A percentile compares a stretch with the other conserved stretches of the same genome.
These are phyloP conservation scores for Drosophila ezoana DNA, from an alignment of 2,888 invertebrate species.

Conservation along the genomic window DNA sequence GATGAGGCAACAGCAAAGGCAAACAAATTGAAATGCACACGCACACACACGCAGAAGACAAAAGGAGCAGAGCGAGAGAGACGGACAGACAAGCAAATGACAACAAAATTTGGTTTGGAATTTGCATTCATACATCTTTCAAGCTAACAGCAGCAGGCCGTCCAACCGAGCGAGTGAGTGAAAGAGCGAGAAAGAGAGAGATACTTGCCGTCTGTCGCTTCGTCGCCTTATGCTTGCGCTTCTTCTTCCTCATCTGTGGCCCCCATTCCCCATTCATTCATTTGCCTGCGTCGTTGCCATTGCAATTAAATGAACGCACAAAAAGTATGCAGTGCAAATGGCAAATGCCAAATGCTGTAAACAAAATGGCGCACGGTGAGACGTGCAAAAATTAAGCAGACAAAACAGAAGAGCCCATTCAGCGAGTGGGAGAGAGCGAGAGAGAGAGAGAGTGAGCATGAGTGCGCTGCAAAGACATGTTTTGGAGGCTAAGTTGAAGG, in stretches of 20 bases:
- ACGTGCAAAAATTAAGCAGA: constrained; percentile 9
- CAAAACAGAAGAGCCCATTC: background rate
- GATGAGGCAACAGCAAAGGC: constrained; percentile 33
- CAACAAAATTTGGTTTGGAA: constrained; percentile 50
- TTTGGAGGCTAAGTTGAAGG: constrained; percentile 25
- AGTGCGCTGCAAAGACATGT: constrained; percentile 12
- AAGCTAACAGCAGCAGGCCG: constrained; percentile 28
- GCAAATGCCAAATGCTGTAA: constrained; percentile 22
- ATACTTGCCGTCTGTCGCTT: constrained; percentile 1
- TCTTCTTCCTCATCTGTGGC: background rate
- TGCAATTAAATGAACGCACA: constrained; percentile 71
- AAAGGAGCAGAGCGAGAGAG: background rate
- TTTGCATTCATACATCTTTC: constrained; percentile 48
- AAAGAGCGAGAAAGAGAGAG: background rate
- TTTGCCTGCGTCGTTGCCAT: constrained; percentile 29
- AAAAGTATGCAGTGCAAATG: constrained; percentile 68
- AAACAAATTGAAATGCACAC: constrained; percentile 46
- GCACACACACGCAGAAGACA: background rate
- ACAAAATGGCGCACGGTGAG: constrained; percentile 23
- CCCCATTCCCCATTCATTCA: constrained; percentile 4
- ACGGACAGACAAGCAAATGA: constrained; percentile 6
- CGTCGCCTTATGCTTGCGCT: background rate
- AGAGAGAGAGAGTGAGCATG: background rate
- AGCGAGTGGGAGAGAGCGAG: background rate
- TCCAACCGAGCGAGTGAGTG: too few species aligned